Conservation (phyloP, 2,797 vertebrate species). For the Cichlasoma orientale region DNA sequence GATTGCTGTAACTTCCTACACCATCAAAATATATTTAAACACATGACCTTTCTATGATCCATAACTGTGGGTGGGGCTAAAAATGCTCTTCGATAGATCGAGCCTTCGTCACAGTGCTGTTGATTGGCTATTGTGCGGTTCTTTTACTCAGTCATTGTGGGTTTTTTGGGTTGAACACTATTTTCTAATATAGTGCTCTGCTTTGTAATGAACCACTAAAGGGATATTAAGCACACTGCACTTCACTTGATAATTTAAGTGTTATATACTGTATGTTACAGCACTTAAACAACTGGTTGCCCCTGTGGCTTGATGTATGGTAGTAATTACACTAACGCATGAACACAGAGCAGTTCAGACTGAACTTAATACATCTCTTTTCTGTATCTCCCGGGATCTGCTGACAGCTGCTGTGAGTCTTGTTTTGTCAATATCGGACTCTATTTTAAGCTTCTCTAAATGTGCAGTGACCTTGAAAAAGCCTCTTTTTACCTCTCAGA, state of each 20-base stretch:
- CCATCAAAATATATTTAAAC: background rate
- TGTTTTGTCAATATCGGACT: conserved; percentile 53
- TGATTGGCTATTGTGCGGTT: conserved; percentile 24
- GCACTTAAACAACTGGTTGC: conserved; percentile 43
- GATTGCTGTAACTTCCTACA: background rate
- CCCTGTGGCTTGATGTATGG: conserved; percentile 45
- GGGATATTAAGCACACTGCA: background rate
- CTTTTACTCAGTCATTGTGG: conserved; percentile 20
- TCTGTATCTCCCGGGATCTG: conserved; percentile 47
- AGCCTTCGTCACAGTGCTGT: background rate
- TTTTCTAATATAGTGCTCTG: background rate
- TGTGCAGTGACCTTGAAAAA: conserved; percentile 67
- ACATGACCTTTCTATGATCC: background rate
- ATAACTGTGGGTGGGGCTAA: background rate
- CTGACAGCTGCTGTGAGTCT: conserved; percentile 37
- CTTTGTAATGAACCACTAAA: conserved; percentile 26
- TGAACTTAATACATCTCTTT: conserved; percentile 50
- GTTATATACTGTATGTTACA: conserved; percentile 30
- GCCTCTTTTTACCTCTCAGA: conserved; percentile 38
- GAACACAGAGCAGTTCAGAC: conserved; percentile 36
- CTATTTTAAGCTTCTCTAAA: conserved; percentile 67
- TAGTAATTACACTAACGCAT: conserved; percentile 58
- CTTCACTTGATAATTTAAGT: conserved; percentile 32
- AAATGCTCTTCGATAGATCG: conserved; percentile 4
- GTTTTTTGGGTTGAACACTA: conserved; percentile 3